These are phyloP conservation scores for Actenoides lindsayi DNA, from an alignment of 2,113 vertebrate genomes.

Conservation along the genomic window DNA sequence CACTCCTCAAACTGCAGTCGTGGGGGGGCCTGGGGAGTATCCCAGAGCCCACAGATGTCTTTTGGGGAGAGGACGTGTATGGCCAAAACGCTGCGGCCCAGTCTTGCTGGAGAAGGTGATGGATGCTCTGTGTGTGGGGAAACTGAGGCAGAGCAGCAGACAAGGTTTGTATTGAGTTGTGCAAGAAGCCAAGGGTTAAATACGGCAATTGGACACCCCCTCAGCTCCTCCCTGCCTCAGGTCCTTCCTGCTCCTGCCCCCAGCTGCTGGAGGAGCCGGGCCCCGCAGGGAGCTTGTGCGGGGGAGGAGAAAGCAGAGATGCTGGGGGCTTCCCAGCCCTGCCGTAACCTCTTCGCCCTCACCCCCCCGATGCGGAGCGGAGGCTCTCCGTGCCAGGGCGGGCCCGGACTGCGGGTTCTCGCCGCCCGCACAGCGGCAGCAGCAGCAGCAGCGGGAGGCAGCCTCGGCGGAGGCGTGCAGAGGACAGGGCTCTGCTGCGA, in stretches of 20 bases:
- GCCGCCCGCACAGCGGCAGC: neutral
- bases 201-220: neutral
- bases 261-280: neutral
- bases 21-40: neutral
- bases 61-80: neutral
- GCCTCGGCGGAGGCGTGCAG: neutral
- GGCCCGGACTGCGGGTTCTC: neutral
- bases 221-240: neutral
- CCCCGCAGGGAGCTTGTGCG: neutral
- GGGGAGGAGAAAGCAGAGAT: neutral
- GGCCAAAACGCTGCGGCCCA: fast-evolving
- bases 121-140: neutral
- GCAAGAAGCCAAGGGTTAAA: neutral
- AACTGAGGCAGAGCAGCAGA: neutral
- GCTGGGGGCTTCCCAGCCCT: neutral
- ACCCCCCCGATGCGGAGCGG: fast-evolving
- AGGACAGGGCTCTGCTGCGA: neutral
- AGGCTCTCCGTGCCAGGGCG: neutral
- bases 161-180: neutral
- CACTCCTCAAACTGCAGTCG: neutral
- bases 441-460: neutral
- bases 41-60: neutral
- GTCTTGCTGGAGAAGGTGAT: neutral
- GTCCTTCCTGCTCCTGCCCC: neutral
- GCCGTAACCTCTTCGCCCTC: neutral